phyloP scores from a whole-genome alignment of 2,888 invertebrate species.

The Theretra japonica region DNA sequence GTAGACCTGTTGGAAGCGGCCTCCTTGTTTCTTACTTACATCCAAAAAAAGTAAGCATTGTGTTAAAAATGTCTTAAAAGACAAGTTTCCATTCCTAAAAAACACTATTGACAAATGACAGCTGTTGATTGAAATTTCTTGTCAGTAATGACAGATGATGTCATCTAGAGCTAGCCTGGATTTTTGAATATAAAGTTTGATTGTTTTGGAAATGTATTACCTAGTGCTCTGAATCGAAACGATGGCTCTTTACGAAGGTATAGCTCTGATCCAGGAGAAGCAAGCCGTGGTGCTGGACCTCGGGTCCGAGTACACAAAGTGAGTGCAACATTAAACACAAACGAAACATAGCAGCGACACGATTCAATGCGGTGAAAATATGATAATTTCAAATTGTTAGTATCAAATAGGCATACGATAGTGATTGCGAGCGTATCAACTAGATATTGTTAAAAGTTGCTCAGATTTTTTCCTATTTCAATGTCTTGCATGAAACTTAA shows the following conservation, averaged over 20 bases:
- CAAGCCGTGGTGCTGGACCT: constrained; percentile 95
- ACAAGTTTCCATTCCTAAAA: too few relatives aligned
- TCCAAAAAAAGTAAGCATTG: too few relatives aligned
- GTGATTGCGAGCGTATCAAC: too few relatives aligned
- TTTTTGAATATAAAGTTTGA: neutral
- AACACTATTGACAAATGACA: too few relatives aligned
- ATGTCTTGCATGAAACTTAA: too few relatives aligned
- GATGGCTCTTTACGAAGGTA: constrained; percentile 93
- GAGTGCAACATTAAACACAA: constrained; percentile 57
- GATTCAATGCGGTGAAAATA: neutral
- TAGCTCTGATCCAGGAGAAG: constrained; percentile 92
- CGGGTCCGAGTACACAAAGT: constrained; percentile 97
- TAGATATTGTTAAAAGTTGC: too few relatives aligned
- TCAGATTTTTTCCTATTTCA: too few relatives aligned
- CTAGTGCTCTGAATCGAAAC: constrained; percentile 10
- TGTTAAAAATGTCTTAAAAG: too few relatives aligned
- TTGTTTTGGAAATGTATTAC: neutral
- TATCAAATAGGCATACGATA: too few relatives aligned
- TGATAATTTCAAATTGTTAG: neutral
- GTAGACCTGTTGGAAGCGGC: too few relatives aligned
- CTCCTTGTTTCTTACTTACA: too few relatives aligned
- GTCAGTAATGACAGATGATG: neutral
- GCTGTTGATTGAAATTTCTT: too few relatives aligned
- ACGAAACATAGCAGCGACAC: neutral
- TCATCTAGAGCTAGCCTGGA: neutral